phyloP scores from a whole-genome alignment of 2,888 invertebrate species.

The Gymnosoma rotundatum region DNA sequence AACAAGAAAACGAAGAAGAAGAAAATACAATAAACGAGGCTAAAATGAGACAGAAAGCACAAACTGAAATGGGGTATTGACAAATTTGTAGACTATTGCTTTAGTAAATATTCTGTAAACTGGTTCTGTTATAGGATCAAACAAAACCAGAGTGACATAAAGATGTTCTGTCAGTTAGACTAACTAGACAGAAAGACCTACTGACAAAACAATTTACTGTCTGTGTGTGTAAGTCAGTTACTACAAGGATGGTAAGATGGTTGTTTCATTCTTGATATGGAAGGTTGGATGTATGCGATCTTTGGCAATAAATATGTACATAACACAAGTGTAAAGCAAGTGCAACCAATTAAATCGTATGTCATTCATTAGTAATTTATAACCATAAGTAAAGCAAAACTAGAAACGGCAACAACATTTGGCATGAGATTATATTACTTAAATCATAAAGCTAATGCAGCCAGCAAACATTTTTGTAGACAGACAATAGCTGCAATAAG shows the following conservation, averaged over 20 bases:
- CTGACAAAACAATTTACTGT: neutral
- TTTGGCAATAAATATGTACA: conserved; percentile 56
- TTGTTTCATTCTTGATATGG: conserved; percentile 20
- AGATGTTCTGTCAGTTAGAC: conserved; percentile 33
- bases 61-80: conserved; percentile 72
- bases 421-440: conserved; percentile 57
- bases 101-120: conserved; percentile 59
- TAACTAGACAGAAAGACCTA: conserved; percentile 1
- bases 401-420: conserved; percentile 45
- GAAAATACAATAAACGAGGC: neutral
- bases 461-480: conserved; percentile 21
- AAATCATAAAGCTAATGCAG: conserved; percentile 44
- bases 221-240: neutral
- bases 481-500: conserved; percentile 42
- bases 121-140: conserved; percentile 40
- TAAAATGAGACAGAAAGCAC: conserved; percentile 19
- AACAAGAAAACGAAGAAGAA: neutral
- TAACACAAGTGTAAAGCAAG: conserved; percentile 70
- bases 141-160: conserved; percentile 43
- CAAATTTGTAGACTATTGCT: conserved; percentile 80
- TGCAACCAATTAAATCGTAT: conserved; percentile 80
- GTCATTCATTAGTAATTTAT: conserved; percentile 82
- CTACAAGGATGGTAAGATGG: neutral
- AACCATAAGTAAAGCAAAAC: conserved; percentile 73
- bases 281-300: conserved; percentile 22